Evolutionary conservation across 2,113 vertebrate species (phyloP), one percentile per base, ranked within the genome.

Genomic region (Sterrhoptilus dennistouni): DNA sequence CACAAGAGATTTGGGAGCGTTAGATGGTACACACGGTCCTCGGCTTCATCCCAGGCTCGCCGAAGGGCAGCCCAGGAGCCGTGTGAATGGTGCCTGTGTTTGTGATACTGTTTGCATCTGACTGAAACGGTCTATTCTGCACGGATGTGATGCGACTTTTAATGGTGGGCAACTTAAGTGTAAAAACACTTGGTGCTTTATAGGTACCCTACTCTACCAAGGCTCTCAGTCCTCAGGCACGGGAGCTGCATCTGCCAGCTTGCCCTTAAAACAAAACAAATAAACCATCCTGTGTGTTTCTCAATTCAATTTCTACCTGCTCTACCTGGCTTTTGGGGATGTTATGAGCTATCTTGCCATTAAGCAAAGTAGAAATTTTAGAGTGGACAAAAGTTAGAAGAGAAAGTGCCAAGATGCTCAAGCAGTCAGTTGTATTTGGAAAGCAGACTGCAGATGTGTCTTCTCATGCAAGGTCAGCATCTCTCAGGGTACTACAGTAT

Each of bases 381-480:
- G 22, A 20, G n/a, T 22, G 28, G 95, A 47, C 4, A 27, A 7
- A 72, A 93, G 11, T 87, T 70, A 49, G 9, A 65, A n/a, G 50
- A 79, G 28, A 59, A 76, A 63, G 59, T 54, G n/a, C 38, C 2
- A 3, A 77, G 40, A 44, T 81, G 38, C 50, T 83, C 29, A 66
- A 83, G 70, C 49, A 59, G 61, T 85, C 59, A 40, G 33, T 56
- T 75, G 53, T 71, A 45, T 83, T 83, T 94, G 71, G 40, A 61
- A 59, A 93, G 45, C 64, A 86, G 66, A 14, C n/a, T 38, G 59
- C 11, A 17, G 74, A 70, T 6, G 1, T 50, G 53, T 49, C 53
- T 78, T 80, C 65, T 95, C 23, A 7, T 86, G 83, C 78, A 84
- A 70, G 45, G 61, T 79, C 88, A 94, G 91, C 83, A 71, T 91